Evolutionary conservation across 1,140 invertebrate genomes (phyloP), one percentile per base, ranked within the genome.

Genomic region (Neodiprion pinetum): DNA sequence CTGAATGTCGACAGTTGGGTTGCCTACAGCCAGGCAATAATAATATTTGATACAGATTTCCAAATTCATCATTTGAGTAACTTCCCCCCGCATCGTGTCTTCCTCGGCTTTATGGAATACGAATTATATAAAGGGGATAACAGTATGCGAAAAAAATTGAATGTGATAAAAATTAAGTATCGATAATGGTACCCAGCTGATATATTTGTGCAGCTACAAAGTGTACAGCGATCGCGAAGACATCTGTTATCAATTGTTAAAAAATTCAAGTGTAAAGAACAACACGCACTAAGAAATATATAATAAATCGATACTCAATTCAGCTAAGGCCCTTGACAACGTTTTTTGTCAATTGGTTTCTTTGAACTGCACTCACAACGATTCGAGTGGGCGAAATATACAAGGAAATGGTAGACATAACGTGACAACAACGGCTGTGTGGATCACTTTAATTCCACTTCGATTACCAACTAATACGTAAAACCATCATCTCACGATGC

Each of bases 21-120:
- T 83, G 81, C 77, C 81, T 82, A 78, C 77, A 76, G 53, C 78
- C 74, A 82, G 79, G 78, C 82, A 80, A 80, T 80, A 74, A 77
- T 78, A 73, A 76, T 70, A 77, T 72, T 74, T 48, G 77, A 61
- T 61, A 5, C 11, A 61, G n/a, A 14, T 61, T 61, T 61, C n/a
- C 4, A 17, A 61, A 61, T 61, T 14, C n/a, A 61, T 14, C n/a
- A 61, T 61, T 61, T 61, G 53, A 14, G 53, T 61, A 12, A 17
- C 53, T 61, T 61, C 53, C 9, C n/a, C 53, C 53, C n/a, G 53
- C 53, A 61, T 61, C 53, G 53, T 9, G 53, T 61, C 53, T 61
- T 61, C 53, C 53, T 17, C n/a, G 53, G 11, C 11, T 9, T 14
- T 61, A 14, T 8, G 0, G n/a, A 8, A 61, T 8, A 17, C 11